A percentile compares a stretch with the other conserved stretches of the same genome.
These are phyloP conservation scores for Bambusicola thoracicus DNA, from an alignment of 2,113 vertebrate genomes.

Conservation along the genomic window DNA sequence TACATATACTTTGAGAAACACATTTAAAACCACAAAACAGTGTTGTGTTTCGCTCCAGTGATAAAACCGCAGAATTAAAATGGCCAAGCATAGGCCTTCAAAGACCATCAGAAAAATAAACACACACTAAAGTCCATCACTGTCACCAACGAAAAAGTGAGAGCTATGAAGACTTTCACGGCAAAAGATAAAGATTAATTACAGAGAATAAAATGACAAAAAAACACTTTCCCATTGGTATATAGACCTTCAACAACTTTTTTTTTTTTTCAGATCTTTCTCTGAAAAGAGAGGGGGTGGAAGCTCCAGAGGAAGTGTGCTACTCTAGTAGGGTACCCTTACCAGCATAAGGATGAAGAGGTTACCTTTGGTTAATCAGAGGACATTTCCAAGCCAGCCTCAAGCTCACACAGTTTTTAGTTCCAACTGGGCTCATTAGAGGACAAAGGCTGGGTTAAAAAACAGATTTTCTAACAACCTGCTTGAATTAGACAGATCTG, in stretches of 20 bases:
- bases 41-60: background rate
- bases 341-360: background rate
- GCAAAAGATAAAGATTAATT: background rate
- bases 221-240: background rate
- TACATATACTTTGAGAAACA: background rate
- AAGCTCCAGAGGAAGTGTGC: background rate
- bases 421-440: background rate
- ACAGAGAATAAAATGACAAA: background rate
- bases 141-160: background rate
- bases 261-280: background rate
- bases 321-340: background rate
- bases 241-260: background rate
- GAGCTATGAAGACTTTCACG: background rate
- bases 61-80: constrained; percentile 34
- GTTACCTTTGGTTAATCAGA: background rate
- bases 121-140: background rate
- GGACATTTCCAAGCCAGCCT: background rate
- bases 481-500: background rate
- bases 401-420: background rate
- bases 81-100: background rate
- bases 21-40: constrained; percentile 4
- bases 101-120: constrained; percentile 19
- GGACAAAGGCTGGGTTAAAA: background rate
- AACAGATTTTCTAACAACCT: background rate
- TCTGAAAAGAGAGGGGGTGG: background rate